Evolutionary conservation across 2,113 vertebrate species (phyloP), one percentile per base, ranked within the genome.

Genomic region (Sebastes fasciatus): DNA sequence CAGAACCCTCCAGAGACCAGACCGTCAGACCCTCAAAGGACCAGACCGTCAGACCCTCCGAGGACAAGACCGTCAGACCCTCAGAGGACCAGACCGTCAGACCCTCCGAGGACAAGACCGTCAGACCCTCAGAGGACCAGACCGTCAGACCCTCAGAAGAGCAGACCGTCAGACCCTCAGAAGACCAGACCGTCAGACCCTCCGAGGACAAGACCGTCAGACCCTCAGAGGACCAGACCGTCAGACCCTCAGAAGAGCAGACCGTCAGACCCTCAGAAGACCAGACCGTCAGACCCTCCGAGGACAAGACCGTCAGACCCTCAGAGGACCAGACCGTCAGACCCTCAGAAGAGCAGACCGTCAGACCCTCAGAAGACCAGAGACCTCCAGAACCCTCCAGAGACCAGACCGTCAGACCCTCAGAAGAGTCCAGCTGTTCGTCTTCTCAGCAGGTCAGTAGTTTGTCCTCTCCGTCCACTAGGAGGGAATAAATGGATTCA

Each of bases 71-170:
- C 4, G 0, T 1, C n/a, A n/a, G n/a, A n/a, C n/a, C n/a, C n/a
- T n/a, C n/a, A n/a, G n/a, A n/a, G n/a, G n/a, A n/a, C n/a, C n/a
- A n/a, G n/a, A n/a, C n/a, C n/a, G n/a, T n/a, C 13, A 21, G 11
- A n/a, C 16, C 63, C 9, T 2, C 48, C 46, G 48, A 62, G 23
- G 17, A 46, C 6, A n/a, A n/a, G n/a, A n/a, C n/a, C n/a, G n/a
- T n/a, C n/a, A n/a, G n/a, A n/a, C n/a, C n/a, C n/a, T n/a, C 67
- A 54, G 58, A 0, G 1, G 67, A 4, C n/a, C 45, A 0, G 12
- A 13, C 26, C 26, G 26, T 26, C 26, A 26, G 26, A 26, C 26
- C 26, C 10, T 2, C n/a, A n/a, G n/a, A n/a, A n/a, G n/a, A n/a
- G n/a, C n/a, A n/a, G n/a, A n/a, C n/a, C n/a, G n/a, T n/a, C n/a